A percentile compares a stretch with the other conserved stretches of the same genome.
Evolutionary conservation across 2,113 vertebrate species (phyloP).

Genomic region (Etheostoma cragini): DNA sequence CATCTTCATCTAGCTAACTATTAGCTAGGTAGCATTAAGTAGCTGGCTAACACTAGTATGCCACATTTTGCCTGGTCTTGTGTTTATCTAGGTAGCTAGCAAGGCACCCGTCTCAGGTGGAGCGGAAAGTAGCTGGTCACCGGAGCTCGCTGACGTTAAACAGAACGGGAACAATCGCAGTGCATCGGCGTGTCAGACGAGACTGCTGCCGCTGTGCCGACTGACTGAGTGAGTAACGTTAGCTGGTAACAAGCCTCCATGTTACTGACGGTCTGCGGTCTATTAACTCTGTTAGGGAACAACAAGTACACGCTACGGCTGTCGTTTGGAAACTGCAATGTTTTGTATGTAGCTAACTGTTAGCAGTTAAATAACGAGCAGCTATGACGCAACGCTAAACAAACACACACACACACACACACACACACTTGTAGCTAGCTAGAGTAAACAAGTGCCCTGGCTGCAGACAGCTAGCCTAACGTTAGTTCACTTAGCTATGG

Average conservation of each 20-base stretch:
- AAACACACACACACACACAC: slow-evolving; percentile 47
- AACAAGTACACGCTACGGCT: background rate
- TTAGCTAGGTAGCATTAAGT: slow-evolving; percentile 70
- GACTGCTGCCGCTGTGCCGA: slow-evolving; percentile 62
- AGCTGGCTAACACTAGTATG: slow-evolving; percentile 76
- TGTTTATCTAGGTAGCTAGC: slow-evolving; percentile 62
- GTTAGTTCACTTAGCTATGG: background rate
- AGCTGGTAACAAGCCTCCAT: slow-evolving; percentile 33
- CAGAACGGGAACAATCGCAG: slow-evolving; percentile 42
- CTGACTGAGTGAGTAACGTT: slow-evolving; percentile 70
- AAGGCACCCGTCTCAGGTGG: slow-evolving; percentile 46
- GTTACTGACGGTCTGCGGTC: slow-evolving; percentile 3
- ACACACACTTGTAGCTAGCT: slow-evolving; percentile 73
- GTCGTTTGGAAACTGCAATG: background rate
- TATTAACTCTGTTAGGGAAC: background rate
- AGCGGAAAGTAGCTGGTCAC: slow-evolving; percentile 34
- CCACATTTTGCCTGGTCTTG: slow-evolving; percentile 48
- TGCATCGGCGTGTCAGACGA: slow-evolving; percentile 52
- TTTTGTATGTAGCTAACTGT: background rate
- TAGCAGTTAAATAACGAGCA: background rate
- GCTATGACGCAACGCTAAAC: slow-evolving; percentile 44
- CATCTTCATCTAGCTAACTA: slow-evolving; percentile 68
- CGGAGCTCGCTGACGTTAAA: slow-evolving; percentile 42
- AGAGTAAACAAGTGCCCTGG: slow-evolving; percentile 58
- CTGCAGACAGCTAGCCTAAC: slow-evolving; percentile 16